Evolutionary conservation across 2,888 invertebrate genomes (phyloP), one percentile per base, ranked within the genome.

Genomic region (Chloroclysta siterata): DNA sequence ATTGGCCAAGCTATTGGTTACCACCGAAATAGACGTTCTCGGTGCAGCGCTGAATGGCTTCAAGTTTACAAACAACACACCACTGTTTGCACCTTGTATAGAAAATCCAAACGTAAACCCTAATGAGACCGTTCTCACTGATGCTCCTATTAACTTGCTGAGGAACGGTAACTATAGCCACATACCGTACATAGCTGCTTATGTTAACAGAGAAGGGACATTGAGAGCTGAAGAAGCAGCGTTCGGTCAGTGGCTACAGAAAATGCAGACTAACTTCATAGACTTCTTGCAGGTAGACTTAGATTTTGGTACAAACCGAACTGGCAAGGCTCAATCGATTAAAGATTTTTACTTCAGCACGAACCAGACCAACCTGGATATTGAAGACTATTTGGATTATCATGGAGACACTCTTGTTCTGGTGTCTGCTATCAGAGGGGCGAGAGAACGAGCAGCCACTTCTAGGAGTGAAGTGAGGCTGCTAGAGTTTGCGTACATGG

Each of bases 51-150:
- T 92, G 10, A 77, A 65, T 3, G 80, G 80, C 0, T 82, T 85
- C 53, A 77, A 78, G 41, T 87, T 87, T 47, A 74, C 70, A 22
- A 89, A 92, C 48, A 89, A 90, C 60, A 85, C 90, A 0, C 76
- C 83, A 10, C 68, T 89, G 11, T 93, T 93, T 59, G 90, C 89
- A 0, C 93, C 93, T 1, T 93, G 93, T 57, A 72, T 93, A 10
- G 93, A 93, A 72, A 81, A 75, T 36, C 59, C 80, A 0, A 79
- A 77, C n/a, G 6, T 64, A 8, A 56, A 64, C 22, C 61, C 74
- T 2, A 82, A 83, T 51, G 78, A 81, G 1, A 81, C 85, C 5
- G 77, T 91, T 22, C 66, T 93, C 0, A 63, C 76, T 11, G 84
- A 85, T 42, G 82, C 85, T 17, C 93, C 93, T 1, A 77, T 89